Base-by-base conservation (phyloP, 2,113 vertebrate species). In the Shinisaurus crocodilurus region DNA sequence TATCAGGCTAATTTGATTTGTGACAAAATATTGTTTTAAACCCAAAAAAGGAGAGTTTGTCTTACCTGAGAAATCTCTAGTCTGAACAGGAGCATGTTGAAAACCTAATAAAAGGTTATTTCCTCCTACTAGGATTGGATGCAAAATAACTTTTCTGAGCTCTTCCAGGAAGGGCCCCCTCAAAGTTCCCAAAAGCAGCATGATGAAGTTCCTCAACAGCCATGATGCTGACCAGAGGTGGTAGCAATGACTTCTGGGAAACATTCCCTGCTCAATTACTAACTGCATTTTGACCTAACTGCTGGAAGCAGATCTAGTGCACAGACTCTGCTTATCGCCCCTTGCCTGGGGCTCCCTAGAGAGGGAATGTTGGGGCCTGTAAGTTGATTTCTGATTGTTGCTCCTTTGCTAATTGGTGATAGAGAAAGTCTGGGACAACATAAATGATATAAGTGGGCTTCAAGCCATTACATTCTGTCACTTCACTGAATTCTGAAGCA, bases 1-100 rank as follows among this genome's bases (percentile, higher is more conserved):
- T 86, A 65, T 60, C 1, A 77, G 9, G 5, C 20, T 72, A 50
- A 32, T 86, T 3, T 48, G 8, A 65, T 34, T 63, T 82, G 12
- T 32, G 25, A 85, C 34, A 16, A 80, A 79, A 23, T 9, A 37
- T 32, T 29, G 6, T 34, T 65, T 48, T n/a, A 4, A 85, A 5
- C 25, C 8, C 6, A 13, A 25, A 48, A n/a, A 27, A 9, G 57
- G 43, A 34, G 65, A 8, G 25, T 43, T 32, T 43, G 27, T 75
- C 32, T 85, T 89, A 89, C 81, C 54, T 87, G 86, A 87, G 6
- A 87, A 6, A 37, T 67, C 32, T 88, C 34, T 89, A 77, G 50
- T 37, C 15, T 90, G 45, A 85, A 32, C 75, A 85, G n/a, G 9
- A 60, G n/a, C 34, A 72, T 23, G 13, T 3, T 77, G 20, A 85